Evolutionary conservation across 2,113 vertebrate genomes (phyloP).

Genomic region (Glaucomys volans): DNA sequence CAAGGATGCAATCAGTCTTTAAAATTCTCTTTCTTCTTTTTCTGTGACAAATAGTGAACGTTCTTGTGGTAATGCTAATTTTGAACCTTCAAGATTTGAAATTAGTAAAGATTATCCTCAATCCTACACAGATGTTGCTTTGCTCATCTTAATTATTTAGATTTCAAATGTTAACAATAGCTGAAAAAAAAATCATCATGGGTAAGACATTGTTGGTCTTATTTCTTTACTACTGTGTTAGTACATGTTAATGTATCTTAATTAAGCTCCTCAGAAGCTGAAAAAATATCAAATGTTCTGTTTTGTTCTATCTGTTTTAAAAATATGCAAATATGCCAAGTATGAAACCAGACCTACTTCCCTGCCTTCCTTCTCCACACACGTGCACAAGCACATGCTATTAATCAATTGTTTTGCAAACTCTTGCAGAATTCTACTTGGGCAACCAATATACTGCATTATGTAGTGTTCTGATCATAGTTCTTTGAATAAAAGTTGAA

Average conservation of each 20-base stretch:
- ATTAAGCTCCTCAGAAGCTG: background rate
- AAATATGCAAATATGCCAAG: background rate
- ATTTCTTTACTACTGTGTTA: background rate
- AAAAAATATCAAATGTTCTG: background rate
- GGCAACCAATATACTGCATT: background rate
- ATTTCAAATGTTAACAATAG: background rate
- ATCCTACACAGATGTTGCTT: background rate
- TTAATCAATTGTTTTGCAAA: background rate
- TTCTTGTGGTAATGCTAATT: background rate
- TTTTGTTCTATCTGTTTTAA: background rate
- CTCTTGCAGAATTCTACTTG: background rate
- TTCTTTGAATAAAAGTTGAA: slow-evolving; percentile 3
- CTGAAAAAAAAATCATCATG: background rate
- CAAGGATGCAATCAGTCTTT: background rate
- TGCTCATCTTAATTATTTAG: background rate
- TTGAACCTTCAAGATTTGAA: background rate
- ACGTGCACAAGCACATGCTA: background rate
- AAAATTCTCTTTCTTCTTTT: background rate
- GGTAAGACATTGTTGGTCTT: background rate
- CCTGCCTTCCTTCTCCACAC: background rate
- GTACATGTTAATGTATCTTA: background rate
- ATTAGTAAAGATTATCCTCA: background rate
- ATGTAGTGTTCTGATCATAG: background rate
- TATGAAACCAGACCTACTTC: background rate
- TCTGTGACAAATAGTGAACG: background rate